Base-by-base conservation (phyloP, 2,113 vertebrate genomes). In the Acinonyx jubatus region DNA sequence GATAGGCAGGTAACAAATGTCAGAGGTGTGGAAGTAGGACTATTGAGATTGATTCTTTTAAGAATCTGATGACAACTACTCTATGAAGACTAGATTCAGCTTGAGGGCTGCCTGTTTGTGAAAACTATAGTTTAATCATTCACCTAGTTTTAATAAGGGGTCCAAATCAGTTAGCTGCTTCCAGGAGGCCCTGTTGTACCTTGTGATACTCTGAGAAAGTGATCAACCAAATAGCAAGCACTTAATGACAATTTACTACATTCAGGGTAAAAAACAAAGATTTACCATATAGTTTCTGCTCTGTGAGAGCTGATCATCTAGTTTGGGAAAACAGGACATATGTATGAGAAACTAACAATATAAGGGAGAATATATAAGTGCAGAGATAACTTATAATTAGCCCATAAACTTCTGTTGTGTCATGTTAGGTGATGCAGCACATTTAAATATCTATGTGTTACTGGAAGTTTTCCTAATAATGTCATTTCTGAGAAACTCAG, bases 401-500 rank as follows among this genome's bases (percentile, higher is more conserved):
- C 31, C 11, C 16, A 68, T 82, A 78, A 94, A 74, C 41, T 83
- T 95, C 61, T 91, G 27, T 57, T 91, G 61, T 48, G 6, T 80
- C 19, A 38, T 69, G 48, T 68, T 94, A 68, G 63, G 55, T 73
- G 63, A 50, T 0, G 6, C 6, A 88, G 2, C 8, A n/a, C 6
- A 38, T 87, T 89, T 78, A 90, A 97, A 96, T 97, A 93, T 94
- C 23, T 65, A 0, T 61, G 10, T 27, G 55, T 68, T 97, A 76
- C 89, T 98, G 13, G 31, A 95, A 82, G 45, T 84, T 38, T 89
- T 31, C 38, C 65, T 83, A 81, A 65, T 79, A 61, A 92, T 0
- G 9, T 41, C 23, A 63, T 91, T 98, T 55, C 90, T 80, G 41
- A 91, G 89, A 97, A 98, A 69, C n/a, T 93, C 76, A 85, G 61